Base-by-base conservation (phyloP, 2,888 invertebrate species). In the Hyles lineata region DNA sequence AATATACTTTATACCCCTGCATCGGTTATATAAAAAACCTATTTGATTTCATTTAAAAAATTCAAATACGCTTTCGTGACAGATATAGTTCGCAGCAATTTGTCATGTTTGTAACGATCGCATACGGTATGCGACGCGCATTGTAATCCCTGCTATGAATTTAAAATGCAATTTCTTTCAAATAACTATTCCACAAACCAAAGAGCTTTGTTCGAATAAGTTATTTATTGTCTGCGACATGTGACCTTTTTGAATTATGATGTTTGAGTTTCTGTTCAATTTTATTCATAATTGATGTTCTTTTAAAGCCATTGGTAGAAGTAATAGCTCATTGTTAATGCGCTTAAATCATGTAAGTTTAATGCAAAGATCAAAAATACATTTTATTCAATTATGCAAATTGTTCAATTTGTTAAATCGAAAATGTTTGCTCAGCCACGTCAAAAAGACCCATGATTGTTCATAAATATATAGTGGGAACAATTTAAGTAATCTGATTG, bases 101-200 rank as follows among this genome's bases (percentile, higher is more conserved):
- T 63, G 35, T 63, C 63, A 63, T 63, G 35, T 63, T 35, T 63
- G 63, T 63, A 21, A 35, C 63, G 63, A 7, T 61, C 55, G 61
- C 61, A 25, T 63, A 35, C 21, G 35, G 35, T 32, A 62, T 62
- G 62, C 19, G 25, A 58, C 21, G 23, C 21, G 21, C 35, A 35
- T 43, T 35, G 63, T n/a, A 63, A 63, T 63, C 63, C 11, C 43
- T 19, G 21, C 35, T 63, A 21, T 63, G 29, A 61, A 61, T 61
- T 63, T 43, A 35, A 35, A 63, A 63, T 63, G 63, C 35, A 63
- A 63, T 63, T 63, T 63, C 63, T 63, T 63, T 63, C n/a, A 11
- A 35, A 63, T 63, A 35, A 43, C 63, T 11, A 35, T 35, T 63
- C 35, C 29, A 32, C 32, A 11, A 62, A 35, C 62, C 32, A n/a